Base-by-base conservation (phyloP, 2,888 invertebrate species). In the Cataglyphis livida region DNA sequence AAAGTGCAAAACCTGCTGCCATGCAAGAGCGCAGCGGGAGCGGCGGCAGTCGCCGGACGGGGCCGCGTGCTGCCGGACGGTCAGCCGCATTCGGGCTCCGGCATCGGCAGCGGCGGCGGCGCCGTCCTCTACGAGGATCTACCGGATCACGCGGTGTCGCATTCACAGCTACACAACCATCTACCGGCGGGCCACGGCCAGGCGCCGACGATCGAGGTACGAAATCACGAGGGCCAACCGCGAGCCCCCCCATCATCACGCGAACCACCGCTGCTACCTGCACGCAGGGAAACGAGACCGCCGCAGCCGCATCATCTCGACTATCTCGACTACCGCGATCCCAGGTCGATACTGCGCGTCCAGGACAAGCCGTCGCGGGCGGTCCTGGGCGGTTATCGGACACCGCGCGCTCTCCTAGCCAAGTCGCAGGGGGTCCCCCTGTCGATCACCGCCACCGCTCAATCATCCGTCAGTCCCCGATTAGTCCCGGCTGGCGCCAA, bases 1-100 rank as follows among this genome's bases (percentile, higher is more conserved):
- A 97, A 97, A 97, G 97, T 98, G 93, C 97, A 97, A 94, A 98
- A 97, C 93, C 96, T 98, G 86, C 95, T 98, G 92, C 98, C 98
- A 66, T 98, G 98, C 94, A 98, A 98, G 95, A 97, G 97, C 93
- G 95, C 92, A 95, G 95, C 12, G 94, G 95, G 85, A 95, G 96
- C 94, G 44, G 95, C 95, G 21, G 93, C 94, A 44, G 88, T 95
- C 83, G 93, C 94, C 32, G 93, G 95, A 35, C 96, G 93, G 2
- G 89, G 88, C 25, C 89, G 93, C 35, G 90, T 91, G 35, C 82
- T 93, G 70, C 85, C 92, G 21, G 93, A 94, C 71, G 93, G 95
- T 95, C 12, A 95, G 94, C 64, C 96, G 68, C 93, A 87, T 92
- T 92, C 83, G 85, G 93, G 89, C 61, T 92, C 91, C 90, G 90